Conservation (phyloP, 2,888 invertebrate species). For the Diaperis boleti region DNA sequence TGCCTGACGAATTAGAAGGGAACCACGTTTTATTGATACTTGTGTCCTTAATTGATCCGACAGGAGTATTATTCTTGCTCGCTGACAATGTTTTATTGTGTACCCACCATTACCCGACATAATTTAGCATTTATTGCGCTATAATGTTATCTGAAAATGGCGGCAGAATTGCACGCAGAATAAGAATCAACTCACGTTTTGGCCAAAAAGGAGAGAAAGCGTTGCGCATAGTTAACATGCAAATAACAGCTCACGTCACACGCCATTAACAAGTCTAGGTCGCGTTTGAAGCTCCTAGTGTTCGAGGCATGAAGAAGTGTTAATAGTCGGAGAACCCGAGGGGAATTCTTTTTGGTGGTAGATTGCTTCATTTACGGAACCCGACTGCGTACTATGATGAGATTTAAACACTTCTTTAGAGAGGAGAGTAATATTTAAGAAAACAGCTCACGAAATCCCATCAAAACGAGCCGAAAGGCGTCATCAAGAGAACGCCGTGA, state of each 20-base stretch:
- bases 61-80: too few relatives aligned
- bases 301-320: slow-evolving; percentile 38
- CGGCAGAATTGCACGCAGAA: slow-evolving; percentile 6
- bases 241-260: slow-evolving; percentile 37
- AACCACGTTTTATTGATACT: not conserved
- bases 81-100: not conserved
- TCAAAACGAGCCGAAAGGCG: slow-evolving; percentile 58
- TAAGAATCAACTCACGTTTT: slow-evolving; percentile 28
- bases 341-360: slow-evolving; percentile 39
- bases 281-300: slow-evolving; percentile 39
- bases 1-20: too few relatives aligned
- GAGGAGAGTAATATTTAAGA: slow-evolving; percentile 39
- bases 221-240: slow-evolving; percentile 32
- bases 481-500: slow-evolving; percentile 51
- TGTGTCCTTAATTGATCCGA: not conserved
- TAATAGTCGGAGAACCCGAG: slow-evolving; percentile 37
- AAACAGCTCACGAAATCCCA: slow-evolving; percentile 55
- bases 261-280: slow-evolving; percentile 34
- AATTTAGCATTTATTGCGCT: slow-evolving; percentile 19
- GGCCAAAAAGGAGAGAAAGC: slow-evolving; percentile 26
- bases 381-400: slow-evolving; percentile 34
- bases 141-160: slow-evolving; percentile 7
- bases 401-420: slow-evolving; percentile 41
- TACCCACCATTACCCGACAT: slow-evolving; percentile 5
- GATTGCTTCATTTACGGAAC: slow-evolving; percentile 43